Percentiles rank a stretch among this genome's conserved stretches.
These are phyloP conservation scores for Oncorhynchus keta DNA, from an alignment of 2,113 vertebrate species.

Conservation along the genomic window DNA sequence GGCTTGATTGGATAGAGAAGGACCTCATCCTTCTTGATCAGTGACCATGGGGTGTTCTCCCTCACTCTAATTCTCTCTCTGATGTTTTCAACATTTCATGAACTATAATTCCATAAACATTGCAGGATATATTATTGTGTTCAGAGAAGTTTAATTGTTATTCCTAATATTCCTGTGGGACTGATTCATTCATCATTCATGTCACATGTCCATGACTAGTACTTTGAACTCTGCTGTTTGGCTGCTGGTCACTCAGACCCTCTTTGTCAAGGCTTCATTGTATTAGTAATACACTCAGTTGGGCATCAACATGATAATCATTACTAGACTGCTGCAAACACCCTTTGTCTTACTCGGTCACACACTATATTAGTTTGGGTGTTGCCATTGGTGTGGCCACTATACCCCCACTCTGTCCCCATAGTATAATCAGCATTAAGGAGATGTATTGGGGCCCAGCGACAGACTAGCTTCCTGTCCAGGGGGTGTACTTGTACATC, in stretches of 20 bases:
- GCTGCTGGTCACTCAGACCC: background rate
- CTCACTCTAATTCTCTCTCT: background rate
- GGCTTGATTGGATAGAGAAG: slow-evolving; percentile 51
- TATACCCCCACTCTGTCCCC: too few relatives aligned
- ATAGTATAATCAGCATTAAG: too few relatives aligned
- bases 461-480: too few relatives aligned
- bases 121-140: too few relatives aligned
- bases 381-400: too few relatives aligned
- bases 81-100: background rate
- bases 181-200: slow-evolving; percentile 18
- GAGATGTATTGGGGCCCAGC: too few relatives aligned
- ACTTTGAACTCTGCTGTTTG: slow-evolving; percentile 3
- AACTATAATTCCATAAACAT: too few relatives aligned
- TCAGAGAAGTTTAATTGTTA: too few relatives aligned
- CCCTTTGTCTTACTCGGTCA: background rate
- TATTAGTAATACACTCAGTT: background rate
- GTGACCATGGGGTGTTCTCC: slow-evolving; percentile 29
- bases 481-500: too few relatives aligned
- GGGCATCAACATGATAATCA: too few relatives aligned
- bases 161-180: background rate
- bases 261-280: background rate
- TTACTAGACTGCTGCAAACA: too few relatives aligned
- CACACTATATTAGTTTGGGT: background rate
- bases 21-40: slow-evolving; percentile 46
- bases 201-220: background rate